Percentiles rank a stretch among this genome's conserved stretches.
Conservation (phyloP, 2,888 invertebrate species). For the Liodrosophila aerea region DNA sequence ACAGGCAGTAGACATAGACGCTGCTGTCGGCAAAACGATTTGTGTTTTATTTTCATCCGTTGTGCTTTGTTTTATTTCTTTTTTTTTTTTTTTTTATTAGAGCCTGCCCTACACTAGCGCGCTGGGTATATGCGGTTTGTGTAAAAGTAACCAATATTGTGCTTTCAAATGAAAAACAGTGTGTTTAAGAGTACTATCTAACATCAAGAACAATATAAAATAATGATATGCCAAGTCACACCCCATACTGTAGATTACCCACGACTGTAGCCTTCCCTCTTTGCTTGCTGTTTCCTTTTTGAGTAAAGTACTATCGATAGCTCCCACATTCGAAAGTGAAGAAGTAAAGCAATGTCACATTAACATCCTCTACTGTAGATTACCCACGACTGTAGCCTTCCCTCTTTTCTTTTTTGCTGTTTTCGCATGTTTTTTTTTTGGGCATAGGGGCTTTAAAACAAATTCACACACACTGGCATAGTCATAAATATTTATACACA, state of each 20-base stretch:
- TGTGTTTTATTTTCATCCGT: constrained; percentile 20
- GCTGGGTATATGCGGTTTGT: too few relatives aligned
- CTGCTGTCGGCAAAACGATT: constrained; percentile 25
- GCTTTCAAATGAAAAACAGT: too few relatives aligned
- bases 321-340: too few relatives aligned
- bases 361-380: not conserved
- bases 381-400: not conserved
- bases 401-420: constrained; percentile 3
- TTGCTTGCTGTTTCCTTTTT: constrained; percentile 7
- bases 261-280: not conserved
- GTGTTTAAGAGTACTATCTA: too few relatives aligned
- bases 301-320: too few relatives aligned
- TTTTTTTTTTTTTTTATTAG: constrained; percentile 4
- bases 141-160: too few relatives aligned
- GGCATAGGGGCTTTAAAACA: constrained; percentile 36
- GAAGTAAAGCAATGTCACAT: too few relatives aligned
- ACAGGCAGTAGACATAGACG: constrained; percentile 5
- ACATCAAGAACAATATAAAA: too few relatives aligned
- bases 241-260: not conserved
- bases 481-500: constrained; percentile 41
- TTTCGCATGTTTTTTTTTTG: constrained; percentile 10
- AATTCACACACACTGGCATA: constrained; percentile 34
- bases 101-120: not conserved
- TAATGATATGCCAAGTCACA: too few relatives aligned
- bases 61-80: constrained; percentile 1